These are phyloP conservation scores for Ooceraea biroi DNA, from an alignment of 1,140 invertebrate genomes.

Conservation along the genomic window DNA sequence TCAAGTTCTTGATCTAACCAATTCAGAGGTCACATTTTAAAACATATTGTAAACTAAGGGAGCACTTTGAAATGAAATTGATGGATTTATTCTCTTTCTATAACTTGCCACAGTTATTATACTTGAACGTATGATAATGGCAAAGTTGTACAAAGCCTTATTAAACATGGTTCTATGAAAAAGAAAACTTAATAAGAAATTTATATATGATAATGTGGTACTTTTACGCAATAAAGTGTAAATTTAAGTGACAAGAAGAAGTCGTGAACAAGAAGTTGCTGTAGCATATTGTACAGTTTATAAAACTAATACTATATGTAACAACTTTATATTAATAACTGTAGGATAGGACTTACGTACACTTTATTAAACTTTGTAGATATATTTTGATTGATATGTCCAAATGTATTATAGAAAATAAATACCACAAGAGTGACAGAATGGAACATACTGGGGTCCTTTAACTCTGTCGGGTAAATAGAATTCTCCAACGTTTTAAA, in stretches of 20 bases:
- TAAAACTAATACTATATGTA: constrained; percentile 41
- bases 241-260: constrained; percentile 24
- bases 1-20: constrained; percentile 20
- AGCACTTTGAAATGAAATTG: background rate
- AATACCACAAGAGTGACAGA: constrained; percentile 2
- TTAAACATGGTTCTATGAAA: constrained; percentile 30
- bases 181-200: constrained; percentile 18
- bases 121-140: background rate
- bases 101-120: constrained; percentile 18
- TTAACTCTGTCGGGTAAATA: background rate
- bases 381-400: constrained; percentile 42
- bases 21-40: background rate
- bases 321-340: constrained; percentile 56
- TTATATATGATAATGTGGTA: constrained; percentile 38
- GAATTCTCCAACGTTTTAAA: constrained; percentile 13
- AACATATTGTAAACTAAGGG: constrained; percentile 7
- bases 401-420: constrained; percentile 38
- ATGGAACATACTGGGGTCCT: background rate
- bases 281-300: constrained; percentile 64
- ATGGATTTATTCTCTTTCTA: constrained; percentile 13
- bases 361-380: constrained; percentile 69
- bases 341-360: constrained; percentile 50
- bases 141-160: constrained; percentile 39
- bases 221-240: constrained; percentile 35
- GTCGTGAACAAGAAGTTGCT: constrained; percentile 29